A percentile compares a stretch with the other conserved stretches of the same genome.
Evolutionary conservation across 2,888 invertebrate species (phyloP).

Genomic region (Ligdia adustata): DNA sequence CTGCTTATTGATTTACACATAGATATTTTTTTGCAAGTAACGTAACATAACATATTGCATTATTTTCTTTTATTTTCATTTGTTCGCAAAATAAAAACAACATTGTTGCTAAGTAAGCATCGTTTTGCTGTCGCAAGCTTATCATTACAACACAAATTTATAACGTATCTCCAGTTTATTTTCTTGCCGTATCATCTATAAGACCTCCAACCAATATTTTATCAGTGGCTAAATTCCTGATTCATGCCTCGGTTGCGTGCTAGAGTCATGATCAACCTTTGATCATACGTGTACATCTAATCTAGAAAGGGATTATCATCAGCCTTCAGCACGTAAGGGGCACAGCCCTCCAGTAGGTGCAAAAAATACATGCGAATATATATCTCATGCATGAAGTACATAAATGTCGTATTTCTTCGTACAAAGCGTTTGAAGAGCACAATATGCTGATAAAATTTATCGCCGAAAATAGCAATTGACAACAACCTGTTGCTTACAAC

Average conservation of each 20-base stretch:
- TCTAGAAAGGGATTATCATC: conserved; percentile 9
- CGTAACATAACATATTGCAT: too few relatives aligned
- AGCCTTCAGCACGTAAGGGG: conserved; percentile 1
- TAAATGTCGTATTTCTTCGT: conserved; percentile 23
- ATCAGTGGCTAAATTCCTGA: conserved; percentile 2
- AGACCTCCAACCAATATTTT: conserved; percentile 3
- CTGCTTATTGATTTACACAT: too few relatives aligned
- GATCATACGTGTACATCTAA: conserved; percentile 10
- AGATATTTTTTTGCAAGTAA: too few relatives aligned
- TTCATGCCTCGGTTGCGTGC: conserved; percentile 11
- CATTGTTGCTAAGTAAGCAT: too few relatives aligned
- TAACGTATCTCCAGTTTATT: too few relatives aligned
- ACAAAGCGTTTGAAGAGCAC: conserved; percentile 13
- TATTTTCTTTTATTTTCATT: too few relatives aligned
- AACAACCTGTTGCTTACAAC: conserved; percentile 51
- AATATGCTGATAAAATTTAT: conserved; percentile 38
- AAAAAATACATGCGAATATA: conserved; percentile 6
- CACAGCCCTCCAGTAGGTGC: conserved; percentile 6
- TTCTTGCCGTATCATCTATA: background rate
- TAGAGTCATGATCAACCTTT: conserved; percentile 3
- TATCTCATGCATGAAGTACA: conserved; percentile 8
- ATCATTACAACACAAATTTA: too few relatives aligned
- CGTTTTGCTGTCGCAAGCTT: too few relatives aligned
- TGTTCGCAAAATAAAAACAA: too few relatives aligned
- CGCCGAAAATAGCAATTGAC: conserved; percentile 45